Conservation (phyloP, 1,140 invertebrate genomes). For the Zophobas morio region DNA sequence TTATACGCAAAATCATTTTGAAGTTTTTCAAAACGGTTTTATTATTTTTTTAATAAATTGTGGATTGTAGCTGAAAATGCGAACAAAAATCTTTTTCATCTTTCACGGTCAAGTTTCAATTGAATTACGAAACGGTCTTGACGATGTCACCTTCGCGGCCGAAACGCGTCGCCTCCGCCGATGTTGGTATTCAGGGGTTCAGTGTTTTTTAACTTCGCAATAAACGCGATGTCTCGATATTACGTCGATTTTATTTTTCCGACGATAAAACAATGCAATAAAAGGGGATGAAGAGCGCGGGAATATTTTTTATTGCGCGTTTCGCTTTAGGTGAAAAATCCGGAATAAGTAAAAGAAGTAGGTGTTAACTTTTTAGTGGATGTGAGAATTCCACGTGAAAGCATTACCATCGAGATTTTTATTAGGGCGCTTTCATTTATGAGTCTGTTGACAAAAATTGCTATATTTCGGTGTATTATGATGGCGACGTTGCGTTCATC, state of each 20-base stretch:
- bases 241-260: conserved; percentile 24
- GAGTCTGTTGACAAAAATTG: conserved; percentile 31
- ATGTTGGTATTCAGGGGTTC: too few species aligned
- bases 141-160: too few species aligned
- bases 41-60: too few species aligned
- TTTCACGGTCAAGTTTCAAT: too few species aligned
- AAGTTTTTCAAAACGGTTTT: too few species aligned
- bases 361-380: conserved; percentile 36
- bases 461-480: conserved; percentile 23
- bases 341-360: conserved; percentile 29
- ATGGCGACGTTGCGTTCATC: conserved; percentile 15
- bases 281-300: conserved; percentile 7
- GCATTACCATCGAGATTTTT: conserved; percentile 27
- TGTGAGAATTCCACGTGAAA: conserved; percentile 29
- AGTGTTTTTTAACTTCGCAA: too few species aligned
- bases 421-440: conserved; percentile 21
- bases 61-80: too few species aligned
- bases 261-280: conserved; percentile 34
- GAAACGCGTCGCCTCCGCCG: too few species aligned
- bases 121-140: too few species aligned
- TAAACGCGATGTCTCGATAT: not conserved
- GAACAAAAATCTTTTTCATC: too few species aligned
- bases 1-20: too few species aligned
- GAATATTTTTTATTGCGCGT: conserved; percentile 30
- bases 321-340: conserved; percentile 29